Evolutionary conservation across 1,140 invertebrate genomes (phyloP).

Genomic region (Drosophila parvula): DNA sequence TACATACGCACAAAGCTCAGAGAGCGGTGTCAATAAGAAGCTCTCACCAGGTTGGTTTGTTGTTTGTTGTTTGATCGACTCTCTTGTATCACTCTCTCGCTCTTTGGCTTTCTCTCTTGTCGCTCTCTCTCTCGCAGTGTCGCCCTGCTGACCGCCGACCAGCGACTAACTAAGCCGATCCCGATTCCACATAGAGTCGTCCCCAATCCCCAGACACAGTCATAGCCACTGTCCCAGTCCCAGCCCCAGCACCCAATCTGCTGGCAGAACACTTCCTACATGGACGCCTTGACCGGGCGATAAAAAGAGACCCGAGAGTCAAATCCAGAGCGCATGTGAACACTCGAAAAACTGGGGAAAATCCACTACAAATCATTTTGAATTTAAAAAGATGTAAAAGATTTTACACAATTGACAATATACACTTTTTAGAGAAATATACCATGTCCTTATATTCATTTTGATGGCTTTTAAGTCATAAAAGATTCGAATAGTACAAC

Average conservation of each 20-base stretch:
- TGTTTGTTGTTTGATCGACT: slow-evolving; percentile 22
- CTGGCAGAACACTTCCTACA: slow-evolving; percentile 52
- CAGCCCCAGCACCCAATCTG: slow-evolving; percentile 3
- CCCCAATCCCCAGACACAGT: slow-evolving; percentile 18
- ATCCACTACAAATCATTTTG: background rate
- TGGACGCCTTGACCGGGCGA: slow-evolving; percentile 60
- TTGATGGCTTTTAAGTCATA: too few species aligned
- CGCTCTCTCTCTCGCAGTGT: slow-evolving; percentile 28
- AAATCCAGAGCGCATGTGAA: slow-evolving; percentile 32
- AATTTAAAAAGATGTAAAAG: too few species aligned
- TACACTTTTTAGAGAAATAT: too few species aligned
- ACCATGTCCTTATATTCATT: too few species aligned
- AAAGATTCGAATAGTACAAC: too few species aligned
- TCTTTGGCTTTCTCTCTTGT: slow-evolving; percentile 4
- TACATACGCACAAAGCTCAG: slow-evolving; percentile 22
- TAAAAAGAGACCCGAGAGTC: slow-evolving; percentile 44
- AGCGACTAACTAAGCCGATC: slow-evolving; percentile 66
- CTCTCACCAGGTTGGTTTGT: slow-evolving; percentile 67
- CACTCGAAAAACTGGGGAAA: background rate
- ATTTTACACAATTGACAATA: too few species aligned
- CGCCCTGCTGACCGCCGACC: slow-evolving; percentile 47
- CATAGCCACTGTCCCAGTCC: background rate
- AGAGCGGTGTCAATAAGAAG: slow-evolving; percentile 56
- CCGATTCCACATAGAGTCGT: slow-evolving; percentile 37
- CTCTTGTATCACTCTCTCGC: slow-evolving; percentile 15